A percentile compares a stretch with the other conserved stretches of the same genome.
These are phyloP conservation scores for Oscheius myriophilus DNA, from an alignment of 2,888 invertebrate genomes.

Conservation along the genomic window DNA sequence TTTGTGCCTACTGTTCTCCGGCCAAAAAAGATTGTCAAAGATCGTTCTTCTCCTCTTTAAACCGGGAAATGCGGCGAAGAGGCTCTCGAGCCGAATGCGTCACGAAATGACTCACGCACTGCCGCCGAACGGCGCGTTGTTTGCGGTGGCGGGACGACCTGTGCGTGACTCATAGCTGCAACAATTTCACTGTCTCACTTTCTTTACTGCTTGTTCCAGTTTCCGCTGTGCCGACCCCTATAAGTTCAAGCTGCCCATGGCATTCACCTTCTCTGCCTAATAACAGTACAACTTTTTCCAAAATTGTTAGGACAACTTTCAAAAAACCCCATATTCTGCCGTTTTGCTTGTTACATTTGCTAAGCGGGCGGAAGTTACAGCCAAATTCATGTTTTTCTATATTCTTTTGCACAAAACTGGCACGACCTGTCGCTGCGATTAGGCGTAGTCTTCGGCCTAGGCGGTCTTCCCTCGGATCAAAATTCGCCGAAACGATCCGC, in stretches of 20 bases:
- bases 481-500: not conserved
- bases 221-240: no score
- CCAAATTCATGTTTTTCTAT: no score
- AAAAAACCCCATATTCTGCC: not conserved
- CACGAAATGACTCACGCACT: not conserved
- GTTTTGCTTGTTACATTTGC: not conserved
- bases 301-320: not conserved
- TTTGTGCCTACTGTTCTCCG: not conserved
- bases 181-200: constrained; percentile 3
- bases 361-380: no score
- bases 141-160: constrained; percentile 10
- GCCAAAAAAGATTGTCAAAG: not conserved
- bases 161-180: constrained; percentile 2
- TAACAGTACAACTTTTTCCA: not conserved
- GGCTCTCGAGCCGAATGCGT: not conserved
- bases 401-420: not conserved
- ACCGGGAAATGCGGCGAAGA: not conserved
- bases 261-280: no score
- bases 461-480: not conserved
- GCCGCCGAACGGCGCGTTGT: not conserved
- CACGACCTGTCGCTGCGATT: not conserved
- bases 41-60: not conserved
- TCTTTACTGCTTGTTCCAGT: not conserved
- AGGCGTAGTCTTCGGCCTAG: not conserved
- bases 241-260: no score